Evolutionary conservation across 37 sponge, comb jelly and placozoan species (phyloP).

Genomic region (Agelas oroides): DNA sequence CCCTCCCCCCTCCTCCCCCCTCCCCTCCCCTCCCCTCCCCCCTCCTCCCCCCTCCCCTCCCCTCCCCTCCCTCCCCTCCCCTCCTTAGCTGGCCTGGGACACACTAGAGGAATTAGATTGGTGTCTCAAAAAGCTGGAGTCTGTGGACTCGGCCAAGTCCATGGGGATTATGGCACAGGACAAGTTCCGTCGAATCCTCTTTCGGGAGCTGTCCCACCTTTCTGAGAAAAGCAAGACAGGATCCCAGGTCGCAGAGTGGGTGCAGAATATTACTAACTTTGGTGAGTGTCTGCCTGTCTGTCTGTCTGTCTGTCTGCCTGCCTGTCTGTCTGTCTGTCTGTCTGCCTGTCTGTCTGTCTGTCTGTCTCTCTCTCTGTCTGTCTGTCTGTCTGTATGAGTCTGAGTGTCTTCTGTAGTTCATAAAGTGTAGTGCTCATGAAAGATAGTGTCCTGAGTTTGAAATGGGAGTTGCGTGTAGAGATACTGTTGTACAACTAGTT

Average conservation of each 20-base stretch:
- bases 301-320: slow-evolving; percentile 6
- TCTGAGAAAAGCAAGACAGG: slow-evolving; percentile 74
- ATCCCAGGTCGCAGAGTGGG: slow-evolving; percentile 74
- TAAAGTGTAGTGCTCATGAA: too few species aligned
- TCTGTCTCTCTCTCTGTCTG: too few species aligned
- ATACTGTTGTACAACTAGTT: too few species aligned
- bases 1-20: too few species aligned
- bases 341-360: too few species aligned
- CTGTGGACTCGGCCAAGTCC: slow-evolving; percentile 82
- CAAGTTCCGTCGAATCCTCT: slow-evolving; percentile 79
- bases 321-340: too few species aligned
- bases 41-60: background rate
- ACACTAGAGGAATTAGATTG: slow-evolving; percentile 83
- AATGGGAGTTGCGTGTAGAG: too few species aligned
- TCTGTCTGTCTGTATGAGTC: too few species aligned
- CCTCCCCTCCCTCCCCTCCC: background rate
- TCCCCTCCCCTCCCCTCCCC: slow-evolving; percentile 3
- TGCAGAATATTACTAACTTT: slow-evolving; percentile 36
- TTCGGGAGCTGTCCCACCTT: slow-evolving; percentile 67
- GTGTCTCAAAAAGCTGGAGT: slow-evolving; percentile 87
- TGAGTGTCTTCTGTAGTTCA: too few species aligned
- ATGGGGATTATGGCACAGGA: slow-evolving; percentile 88
- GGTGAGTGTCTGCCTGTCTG: slow-evolving; percentile 9
- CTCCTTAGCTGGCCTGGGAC: slow-evolving; percentile 51
- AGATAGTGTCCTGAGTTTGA: too few species aligned